These are phyloP conservation scores for Balaeniceps rex DNA, from an alignment of 2,113 vertebrate genomes.

Conservation along the genomic window DNA sequence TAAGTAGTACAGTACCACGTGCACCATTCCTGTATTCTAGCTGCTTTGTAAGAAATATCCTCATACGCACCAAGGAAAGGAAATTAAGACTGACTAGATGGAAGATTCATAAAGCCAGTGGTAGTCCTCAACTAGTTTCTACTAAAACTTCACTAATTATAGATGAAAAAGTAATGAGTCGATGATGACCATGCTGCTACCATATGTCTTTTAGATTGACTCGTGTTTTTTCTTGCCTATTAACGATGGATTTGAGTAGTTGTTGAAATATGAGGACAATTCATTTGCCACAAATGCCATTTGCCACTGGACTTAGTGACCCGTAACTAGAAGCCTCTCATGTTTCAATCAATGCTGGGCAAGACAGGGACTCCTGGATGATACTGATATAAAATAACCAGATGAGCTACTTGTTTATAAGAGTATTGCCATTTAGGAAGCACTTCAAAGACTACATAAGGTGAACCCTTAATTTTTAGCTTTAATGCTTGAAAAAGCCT, in stretches of 20 bases:
- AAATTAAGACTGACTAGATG: not conserved
- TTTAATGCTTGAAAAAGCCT: not conserved
- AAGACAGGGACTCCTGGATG: not conserved
- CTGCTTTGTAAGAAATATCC: not conserved
- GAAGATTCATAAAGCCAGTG: not conserved
- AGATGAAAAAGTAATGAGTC: not conserved
- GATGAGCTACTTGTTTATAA: not conserved
- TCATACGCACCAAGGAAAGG: not conserved
- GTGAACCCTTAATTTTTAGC: not conserved
- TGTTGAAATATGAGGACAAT: not conserved
- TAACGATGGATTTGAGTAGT: not conserved
- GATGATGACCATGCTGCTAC: not conserved
- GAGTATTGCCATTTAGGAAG: not conserved
- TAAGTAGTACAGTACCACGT: rapidly evolving
- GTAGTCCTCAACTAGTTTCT: not conserved
- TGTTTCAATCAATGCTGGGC: not conserved
- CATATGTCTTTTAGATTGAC: not conserved
- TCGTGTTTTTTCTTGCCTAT: not conserved
- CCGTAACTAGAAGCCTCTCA: not conserved
- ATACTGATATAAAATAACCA: not conserved
- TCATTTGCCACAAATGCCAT: not conserved
- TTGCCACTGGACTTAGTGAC: not conserved
- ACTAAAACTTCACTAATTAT: not conserved
- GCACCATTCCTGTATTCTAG: not conserved
- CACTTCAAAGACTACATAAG: not conserved